phyloP scores from a whole-genome alignment of 37 sponge, comb jelly and placozoan genomes.

The Crambe crambe region DNA sequence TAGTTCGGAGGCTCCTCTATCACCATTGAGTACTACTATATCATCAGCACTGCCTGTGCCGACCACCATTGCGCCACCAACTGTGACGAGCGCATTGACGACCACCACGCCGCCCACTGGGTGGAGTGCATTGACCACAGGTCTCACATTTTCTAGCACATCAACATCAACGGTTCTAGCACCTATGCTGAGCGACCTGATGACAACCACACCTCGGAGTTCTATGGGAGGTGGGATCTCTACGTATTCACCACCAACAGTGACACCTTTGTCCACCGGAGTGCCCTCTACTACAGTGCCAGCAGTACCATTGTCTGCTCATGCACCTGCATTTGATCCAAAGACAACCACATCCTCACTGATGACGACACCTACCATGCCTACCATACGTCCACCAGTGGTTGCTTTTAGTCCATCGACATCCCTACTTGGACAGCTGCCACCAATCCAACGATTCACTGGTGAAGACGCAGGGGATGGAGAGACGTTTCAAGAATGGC shows the following conservation, averaged over 20 bases:
- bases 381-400: neutral
- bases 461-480: slow-evolving; percentile 33
- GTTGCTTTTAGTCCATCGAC: neutral
- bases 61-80: too few species aligned
- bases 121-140: neutral
- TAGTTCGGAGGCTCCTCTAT: neutral
- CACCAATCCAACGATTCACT: slow-evolving; percentile 39
- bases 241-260: neutral
- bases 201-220: neutral
- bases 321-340: neutral
- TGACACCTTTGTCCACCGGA: neutral
- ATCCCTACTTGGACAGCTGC: slow-evolving; percentile 22
- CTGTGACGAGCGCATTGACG: too few species aligned
- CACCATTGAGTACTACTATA: neutral
- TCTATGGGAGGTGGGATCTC: neutral
- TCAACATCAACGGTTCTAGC: neutral
- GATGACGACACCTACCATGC: neutral
- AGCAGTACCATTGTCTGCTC: slow-evolving; percentile 9
- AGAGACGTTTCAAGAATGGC: slow-evolving; percentile 57
- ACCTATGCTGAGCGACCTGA: neutral
- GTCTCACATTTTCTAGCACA: neutral
- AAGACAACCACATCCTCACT: neutral
- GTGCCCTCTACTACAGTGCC: neutral
- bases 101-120: too few species aligned
- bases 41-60: neutral